Conservation (phyloP, 2,888 invertebrate genomes). For the Chorisops tibialis region DNA sequence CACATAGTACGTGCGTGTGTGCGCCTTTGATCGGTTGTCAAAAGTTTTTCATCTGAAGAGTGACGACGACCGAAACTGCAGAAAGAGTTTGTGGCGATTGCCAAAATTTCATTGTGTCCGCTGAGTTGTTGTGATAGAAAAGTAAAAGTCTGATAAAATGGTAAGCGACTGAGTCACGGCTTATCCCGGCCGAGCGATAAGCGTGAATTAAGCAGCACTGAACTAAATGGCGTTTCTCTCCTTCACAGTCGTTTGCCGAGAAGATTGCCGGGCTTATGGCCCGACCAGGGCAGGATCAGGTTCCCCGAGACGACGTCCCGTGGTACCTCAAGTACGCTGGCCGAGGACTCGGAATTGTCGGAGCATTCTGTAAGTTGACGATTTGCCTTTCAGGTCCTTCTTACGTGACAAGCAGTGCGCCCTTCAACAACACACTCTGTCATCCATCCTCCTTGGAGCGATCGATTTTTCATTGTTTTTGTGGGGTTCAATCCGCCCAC, state of each 20-base stretch:
- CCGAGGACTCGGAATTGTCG: conserved; percentile 77
- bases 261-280: conserved; percentile 77
- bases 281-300: conserved; percentile 69
- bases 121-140: background rate
- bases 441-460: conserved; percentile 19
- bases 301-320: conserved; percentile 76
- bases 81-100: background rate
- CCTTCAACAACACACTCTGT: background rate
- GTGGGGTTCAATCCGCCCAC: conserved; percentile 22
- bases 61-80: conserved; percentile 1
- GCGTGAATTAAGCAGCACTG: background rate
- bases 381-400: conserved; percentile 40
- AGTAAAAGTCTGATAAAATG: background rate
- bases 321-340: conserved; percentile 89
- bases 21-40: conserved; percentile 12
- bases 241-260: conserved; percentile 67
- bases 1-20: background rate
- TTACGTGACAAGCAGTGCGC: background rate
- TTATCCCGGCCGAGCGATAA: background rate
- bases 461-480: conserved; percentile 37
- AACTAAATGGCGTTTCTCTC: background rate
- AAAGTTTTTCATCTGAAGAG: conserved; percentile 3
- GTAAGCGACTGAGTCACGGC: background rate
- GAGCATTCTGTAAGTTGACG: conserved; percentile 72
- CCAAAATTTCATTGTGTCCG: background rate